Percentiles rank a stretch among this genome's conserved stretches.
Evolutionary conservation across 2,888 invertebrate species (phyloP).

Genomic region (Ophion ellenae): DNA sequence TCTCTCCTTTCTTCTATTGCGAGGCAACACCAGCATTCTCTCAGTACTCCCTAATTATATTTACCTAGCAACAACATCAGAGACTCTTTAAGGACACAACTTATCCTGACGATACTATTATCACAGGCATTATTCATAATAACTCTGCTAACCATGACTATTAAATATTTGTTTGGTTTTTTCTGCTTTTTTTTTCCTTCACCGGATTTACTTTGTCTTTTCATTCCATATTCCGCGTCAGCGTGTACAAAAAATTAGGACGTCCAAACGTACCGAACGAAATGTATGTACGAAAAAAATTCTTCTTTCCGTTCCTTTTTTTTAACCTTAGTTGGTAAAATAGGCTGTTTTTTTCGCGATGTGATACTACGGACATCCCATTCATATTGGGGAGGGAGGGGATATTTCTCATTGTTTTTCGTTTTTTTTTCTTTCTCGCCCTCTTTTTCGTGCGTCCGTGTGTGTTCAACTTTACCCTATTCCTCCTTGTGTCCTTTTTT

Average conservation of each 20-base stretch:
- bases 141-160: conserved; percentile 83
- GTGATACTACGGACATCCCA: conserved; percentile 51
- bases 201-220: conserved; percentile 61
- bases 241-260: conserved; percentile 79
- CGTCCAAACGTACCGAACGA: conserved; percentile 81
- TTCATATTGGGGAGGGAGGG: conserved; percentile 24
- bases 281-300: conserved; percentile 73
- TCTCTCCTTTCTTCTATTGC: conserved; percentile 59
- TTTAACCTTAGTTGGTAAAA: conserved; percentile 77
- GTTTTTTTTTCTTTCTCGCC: conserved; percentile 30
- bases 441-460: conserved; percentile 30
- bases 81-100: conserved; percentile 88
- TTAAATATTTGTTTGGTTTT: conserved; percentile 77
- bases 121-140: conserved; percentile 88
- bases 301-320: conserved; percentile 68
- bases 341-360: conserved; percentile 73
- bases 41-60: conserved; percentile 75
- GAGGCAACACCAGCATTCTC: conserved; percentile 65
- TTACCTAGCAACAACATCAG: conserved; percentile 84
- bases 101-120: conserved; percentile 89
- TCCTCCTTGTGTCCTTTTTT: conserved; percentile 10
- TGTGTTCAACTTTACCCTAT: conserved; percentile 4
- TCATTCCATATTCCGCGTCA: conserved; percentile 55
- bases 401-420: conserved; percentile 22
- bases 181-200: conserved; percentile 59